Conservation (phyloP, 1,140 invertebrate genomes). For the Heliconius hermathena region DNA sequence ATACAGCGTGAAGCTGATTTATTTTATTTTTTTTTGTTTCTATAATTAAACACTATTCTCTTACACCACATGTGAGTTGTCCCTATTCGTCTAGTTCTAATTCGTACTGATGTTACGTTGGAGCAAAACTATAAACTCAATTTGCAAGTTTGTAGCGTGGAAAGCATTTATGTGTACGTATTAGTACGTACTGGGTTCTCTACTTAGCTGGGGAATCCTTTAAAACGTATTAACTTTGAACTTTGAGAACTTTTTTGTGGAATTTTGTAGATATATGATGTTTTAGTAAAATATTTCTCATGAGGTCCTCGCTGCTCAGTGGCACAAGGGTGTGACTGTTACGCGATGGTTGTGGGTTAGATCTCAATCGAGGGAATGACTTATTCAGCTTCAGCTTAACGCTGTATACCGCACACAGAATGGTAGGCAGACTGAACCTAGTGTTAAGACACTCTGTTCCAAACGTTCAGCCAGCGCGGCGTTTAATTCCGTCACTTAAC, state of each 20-base stretch:
- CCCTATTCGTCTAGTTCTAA: neutral
- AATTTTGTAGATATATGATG: neutral
- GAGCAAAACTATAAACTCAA: conserved; percentile 19
- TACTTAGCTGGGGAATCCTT: neutral
- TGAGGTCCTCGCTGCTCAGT: too few species aligned
- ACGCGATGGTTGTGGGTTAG: too few species aligned
- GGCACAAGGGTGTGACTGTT: too few species aligned
- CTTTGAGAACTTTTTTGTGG: neutral
- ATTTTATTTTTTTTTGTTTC: neutral
- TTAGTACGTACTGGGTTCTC: neutral
- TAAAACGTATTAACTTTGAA: neutral
- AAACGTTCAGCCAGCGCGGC: too few species aligned
- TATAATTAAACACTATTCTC: neutral
- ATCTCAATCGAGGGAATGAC: too few species aligned
- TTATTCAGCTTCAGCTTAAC: too few species aligned
- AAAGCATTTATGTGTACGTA: conserved; percentile 15
- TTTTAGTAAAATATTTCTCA: neutral
- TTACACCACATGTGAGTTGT: neutral
- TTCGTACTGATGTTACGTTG: neutral
- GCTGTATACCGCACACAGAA: too few species aligned
- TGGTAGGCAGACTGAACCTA: too few species aligned
- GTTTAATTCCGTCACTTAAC: too few species aligned
- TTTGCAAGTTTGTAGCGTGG: conserved; percentile 19
- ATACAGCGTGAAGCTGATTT: too few species aligned
- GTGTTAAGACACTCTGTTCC: too few species aligned